These are phyloP conservation scores for Alitta virens DNA, from an alignment of 2,888 invertebrate genomes.

Conservation along the genomic window DNA sequence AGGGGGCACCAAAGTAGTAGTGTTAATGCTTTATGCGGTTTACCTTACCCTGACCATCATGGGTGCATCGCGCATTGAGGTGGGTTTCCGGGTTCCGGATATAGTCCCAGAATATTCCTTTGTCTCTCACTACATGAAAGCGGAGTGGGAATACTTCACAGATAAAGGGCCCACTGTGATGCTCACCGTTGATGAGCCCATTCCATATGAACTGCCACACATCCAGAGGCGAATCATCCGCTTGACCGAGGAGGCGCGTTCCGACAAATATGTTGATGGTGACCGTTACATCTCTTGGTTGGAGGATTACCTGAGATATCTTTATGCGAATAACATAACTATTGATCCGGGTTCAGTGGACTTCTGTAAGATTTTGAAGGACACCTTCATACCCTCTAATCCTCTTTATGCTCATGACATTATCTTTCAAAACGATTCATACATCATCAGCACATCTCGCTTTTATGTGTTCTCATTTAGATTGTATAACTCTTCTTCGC, in stretches of 20 bases:
- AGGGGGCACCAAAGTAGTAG: slow-evolving; percentile 19
- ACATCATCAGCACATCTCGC: slow-evolving; percentile 77
- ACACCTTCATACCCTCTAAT: slow-evolving; percentile 20
- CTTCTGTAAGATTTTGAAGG: slow-evolving; percentile 10
- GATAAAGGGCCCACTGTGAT: slow-evolving; percentile 27
- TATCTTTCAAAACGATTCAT: slow-evolving; percentile 73
- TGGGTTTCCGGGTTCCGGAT: slow-evolving; percentile 28
- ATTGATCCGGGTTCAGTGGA: background rate
- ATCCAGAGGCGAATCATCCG: slow-evolving; percentile 12
- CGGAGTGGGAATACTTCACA: slow-evolving; percentile 22
- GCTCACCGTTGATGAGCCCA: slow-evolving; percentile 24
- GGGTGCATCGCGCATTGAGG: slow-evolving; percentile 26
- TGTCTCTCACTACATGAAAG: slow-evolving; percentile 20
- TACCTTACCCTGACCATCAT: slow-evolving; percentile 28
- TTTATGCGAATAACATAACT: slow-evolving; percentile 1
- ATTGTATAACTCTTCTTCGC: slow-evolving; percentile 72
- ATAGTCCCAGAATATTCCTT: slow-evolving; percentile 29
- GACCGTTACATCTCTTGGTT: slow-evolving; percentile 23
- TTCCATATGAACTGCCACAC: slow-evolving; percentile 21
- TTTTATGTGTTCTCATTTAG: slow-evolving; percentile 77
- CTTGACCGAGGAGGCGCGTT: slow-evolving; percentile 15
- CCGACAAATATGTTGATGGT: slow-evolving; percentile 9
- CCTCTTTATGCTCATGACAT: slow-evolving; percentile 64
- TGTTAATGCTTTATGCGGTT: slow-evolving; percentile 21
- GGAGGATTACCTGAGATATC: slow-evolving; percentile 14